Evolutionary conservation across 2,888 invertebrate genomes (phyloP), one percentile per base, ranked within the genome.

Genomic region (Chrysolina haemoptera): DNA sequence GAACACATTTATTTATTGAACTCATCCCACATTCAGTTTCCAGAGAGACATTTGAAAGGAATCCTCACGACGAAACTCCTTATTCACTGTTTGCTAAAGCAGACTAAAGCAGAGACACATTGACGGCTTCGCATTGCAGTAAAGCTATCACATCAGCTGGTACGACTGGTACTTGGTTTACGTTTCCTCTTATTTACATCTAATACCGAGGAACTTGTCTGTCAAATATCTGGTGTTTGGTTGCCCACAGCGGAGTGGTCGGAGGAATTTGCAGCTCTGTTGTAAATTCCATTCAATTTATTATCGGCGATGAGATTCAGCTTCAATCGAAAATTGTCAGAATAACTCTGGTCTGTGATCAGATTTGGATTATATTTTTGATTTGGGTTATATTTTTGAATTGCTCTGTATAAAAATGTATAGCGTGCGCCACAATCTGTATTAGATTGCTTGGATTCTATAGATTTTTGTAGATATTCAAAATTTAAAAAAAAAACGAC

Each of bases 31-130:
- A 59, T 27, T 59, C 59, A n/a, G 11, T 59, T 59, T 9, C 59
- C 16, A 27, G 9, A n/a, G 35, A 59, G 59, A 59, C 59, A 59
- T 35, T 59, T 59, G 59, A 59, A 59, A 59, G 59, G 59, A 35
- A n/a, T 59, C 35, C n/a, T 22, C 59, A 35, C 14, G 59, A 59
- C 16, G 59, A 59, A 59, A 59, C 59, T 59, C 59, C 35, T 27
- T 78, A 81, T 82, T 78, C 80, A 78, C 76, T 70, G 75, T 73
- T 71, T n/a, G n/a, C n/a, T 76, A 76, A 48, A 65, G 65, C 79
- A 78, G 85, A 85, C 85, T 85, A 85, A 85, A 84, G 80, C 82
- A 80, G 82, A 82, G 84, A 84, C 84, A 84, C 84, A 83, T 84
- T 85, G 85, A 85, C 85, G 84, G 82, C 76, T 78, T 78, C 78